These are phyloP conservation scores for Chrysolina oricalcia DNA, from an alignment of 2,888 invertebrate genomes.

Conservation along the genomic window DNA sequence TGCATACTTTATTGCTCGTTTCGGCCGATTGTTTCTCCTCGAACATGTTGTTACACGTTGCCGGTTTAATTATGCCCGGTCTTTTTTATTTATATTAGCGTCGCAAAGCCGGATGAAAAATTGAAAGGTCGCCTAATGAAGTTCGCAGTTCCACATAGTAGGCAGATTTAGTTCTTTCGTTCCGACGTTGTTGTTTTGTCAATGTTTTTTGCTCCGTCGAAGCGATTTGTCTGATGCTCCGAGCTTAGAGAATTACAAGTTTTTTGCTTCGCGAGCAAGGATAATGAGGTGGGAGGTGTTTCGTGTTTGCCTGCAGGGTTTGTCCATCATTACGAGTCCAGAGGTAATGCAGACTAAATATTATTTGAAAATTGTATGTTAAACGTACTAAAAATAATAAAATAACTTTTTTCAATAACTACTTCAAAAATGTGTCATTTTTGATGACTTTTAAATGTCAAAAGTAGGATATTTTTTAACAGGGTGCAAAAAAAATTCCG, in stretches of 20 bases:
- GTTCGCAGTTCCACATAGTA: slow-evolving; percentile 42
- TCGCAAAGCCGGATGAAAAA: slow-evolving; percentile 41
- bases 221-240: not conserved
- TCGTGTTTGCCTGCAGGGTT: not conserved
- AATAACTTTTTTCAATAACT: no score
- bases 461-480: no score
- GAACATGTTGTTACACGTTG: slow-evolving; percentile 7
- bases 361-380: no score
- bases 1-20: not conserved
- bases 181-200: slow-evolving; percentile 7
- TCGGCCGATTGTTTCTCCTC: not conserved
- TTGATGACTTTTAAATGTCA: no score
- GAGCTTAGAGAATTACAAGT: not conserved
- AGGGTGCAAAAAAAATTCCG: no score
- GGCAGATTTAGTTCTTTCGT: slow-evolving; percentile 18
- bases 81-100: slow-evolving; percentile 24
- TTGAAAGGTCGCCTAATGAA: slow-evolving; percentile 51
- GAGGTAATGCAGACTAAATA: no score
- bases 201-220: not conserved
- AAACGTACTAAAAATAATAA: no score
- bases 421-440: no score
- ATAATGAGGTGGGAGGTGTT: no score
- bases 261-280: not conserved
- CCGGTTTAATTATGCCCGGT: slow-evolving; percentile 1
- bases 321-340: no score